Evolutionary conservation across 2,113 vertebrate genomes (phyloP).

Genomic region (Nicator chloris): DNA sequence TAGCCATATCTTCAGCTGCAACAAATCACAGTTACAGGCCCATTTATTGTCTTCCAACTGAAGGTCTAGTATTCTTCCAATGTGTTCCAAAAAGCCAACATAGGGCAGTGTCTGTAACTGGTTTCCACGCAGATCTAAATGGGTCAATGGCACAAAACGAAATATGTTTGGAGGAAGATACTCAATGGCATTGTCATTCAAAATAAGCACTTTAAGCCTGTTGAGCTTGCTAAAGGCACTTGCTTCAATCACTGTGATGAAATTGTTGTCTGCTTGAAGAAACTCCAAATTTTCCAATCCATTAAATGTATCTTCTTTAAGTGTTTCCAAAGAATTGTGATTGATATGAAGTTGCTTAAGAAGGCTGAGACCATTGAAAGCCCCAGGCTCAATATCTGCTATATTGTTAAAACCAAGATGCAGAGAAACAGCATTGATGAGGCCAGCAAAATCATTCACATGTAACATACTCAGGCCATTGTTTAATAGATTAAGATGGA

Average conservation of each 20-base stretch:
- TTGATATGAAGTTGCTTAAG: conserved; percentile 97
- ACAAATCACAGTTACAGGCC: conserved; percentile 91
- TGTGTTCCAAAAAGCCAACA: conserved; percentile 96
- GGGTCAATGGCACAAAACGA: conserved; percentile 94
- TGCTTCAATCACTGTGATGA: conserved; percentile 92
- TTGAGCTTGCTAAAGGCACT: conserved; percentile 97
- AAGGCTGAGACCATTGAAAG: conserved; percentile 86
- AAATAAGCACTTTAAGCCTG: conserved; percentile 95
- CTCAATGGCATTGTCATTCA: conserved; percentile 95
- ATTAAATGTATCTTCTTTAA: conserved; percentile 93
- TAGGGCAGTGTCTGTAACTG: conserved; percentile 91
- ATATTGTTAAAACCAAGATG: conserved; percentile 96
- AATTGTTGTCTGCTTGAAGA: conserved; percentile 97
- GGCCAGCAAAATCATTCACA: conserved; percentile 84
- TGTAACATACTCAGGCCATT: conserved; percentile 86
- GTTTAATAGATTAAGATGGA: conserved; percentile 92
- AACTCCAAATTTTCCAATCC: conserved; percentile 96
- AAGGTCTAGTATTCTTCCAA: conserved; percentile 93
- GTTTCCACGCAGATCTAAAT: conserved; percentile 95
- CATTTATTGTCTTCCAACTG: conserved; percentile 94
- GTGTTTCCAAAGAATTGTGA: conserved; percentile 93
- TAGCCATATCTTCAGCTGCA: conserved; percentile 92
- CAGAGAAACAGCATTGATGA: conserved; percentile 86
- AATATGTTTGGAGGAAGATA: conserved; percentile 94
- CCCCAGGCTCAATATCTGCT: conserved; percentile 90